phyloP scores from a whole-genome alignment of 2,888 invertebrate genomes.

The Trissonchulus latispiculum region DNA sequence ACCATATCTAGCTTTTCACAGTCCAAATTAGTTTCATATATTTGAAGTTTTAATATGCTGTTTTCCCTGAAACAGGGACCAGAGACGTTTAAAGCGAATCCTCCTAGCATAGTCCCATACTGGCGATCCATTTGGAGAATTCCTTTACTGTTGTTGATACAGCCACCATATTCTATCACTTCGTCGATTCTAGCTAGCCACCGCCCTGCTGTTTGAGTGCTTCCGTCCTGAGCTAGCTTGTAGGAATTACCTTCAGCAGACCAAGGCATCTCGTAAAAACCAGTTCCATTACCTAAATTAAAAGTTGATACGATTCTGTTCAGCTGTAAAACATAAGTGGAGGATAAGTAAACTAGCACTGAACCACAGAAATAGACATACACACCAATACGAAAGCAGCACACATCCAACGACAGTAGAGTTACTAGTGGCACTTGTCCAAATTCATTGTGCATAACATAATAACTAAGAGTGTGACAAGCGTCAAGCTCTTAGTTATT shows the following conservation, averaged over 20 bases:
- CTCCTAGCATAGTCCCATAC: constrained; percentile 73
- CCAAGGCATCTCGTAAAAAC: constrained; percentile 31
- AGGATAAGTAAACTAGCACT: too few species aligned
- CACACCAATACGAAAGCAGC: too few species aligned
- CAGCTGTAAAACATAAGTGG: too few species aligned
- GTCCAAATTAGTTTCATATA: constrained; percentile 22
- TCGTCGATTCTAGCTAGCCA: constrained; percentile 89
- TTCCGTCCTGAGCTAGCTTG: constrained; percentile 32
- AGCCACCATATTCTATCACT: constrained; percentile 77
- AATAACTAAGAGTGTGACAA: too few species aligned
- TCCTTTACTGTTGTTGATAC: constrained; percentile 48
- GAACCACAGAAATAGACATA: too few species aligned
- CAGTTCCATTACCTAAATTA: constrained; percentile 69
- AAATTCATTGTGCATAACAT: too few species aligned
- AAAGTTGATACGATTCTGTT: too few species aligned
- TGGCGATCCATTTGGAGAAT: constrained; percentile 21
- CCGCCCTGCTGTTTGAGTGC: constrained; percentile 54
- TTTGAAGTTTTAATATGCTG: constrained; percentile 59
- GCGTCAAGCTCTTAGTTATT: too few species aligned
- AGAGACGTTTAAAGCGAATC: constrained; percentile 86
- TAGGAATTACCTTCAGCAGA: constrained; percentile 35
- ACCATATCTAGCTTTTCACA: constrained; percentile 31
- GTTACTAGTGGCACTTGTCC: too few species aligned
- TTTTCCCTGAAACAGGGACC: constrained; percentile 76
- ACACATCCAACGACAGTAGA: too few species aligned